These are phyloP conservation scores for Papilio polytes DNA, from an alignment of 1,140 invertebrate genomes.

Conservation along the genomic window DNA sequence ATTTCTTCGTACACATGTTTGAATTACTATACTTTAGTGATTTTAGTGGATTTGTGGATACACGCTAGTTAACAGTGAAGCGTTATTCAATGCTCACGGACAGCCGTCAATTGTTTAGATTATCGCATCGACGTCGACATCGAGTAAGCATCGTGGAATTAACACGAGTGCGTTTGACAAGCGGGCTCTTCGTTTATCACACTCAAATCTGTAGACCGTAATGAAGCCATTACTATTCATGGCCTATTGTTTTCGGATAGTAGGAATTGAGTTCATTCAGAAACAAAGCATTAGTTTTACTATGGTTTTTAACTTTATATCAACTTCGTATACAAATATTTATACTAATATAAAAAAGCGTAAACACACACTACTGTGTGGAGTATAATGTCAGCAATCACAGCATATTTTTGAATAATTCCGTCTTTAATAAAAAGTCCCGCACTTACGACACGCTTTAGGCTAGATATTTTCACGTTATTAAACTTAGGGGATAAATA, in stretches of 20 bases:
- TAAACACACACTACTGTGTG: too few species aligned
- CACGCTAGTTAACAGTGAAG: background rate
- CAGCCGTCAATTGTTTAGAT: conserved; percentile 55
- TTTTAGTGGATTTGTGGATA: background rate
- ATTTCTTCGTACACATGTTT: background rate
- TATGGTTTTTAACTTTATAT: background rate
- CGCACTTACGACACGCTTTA: too few species aligned
- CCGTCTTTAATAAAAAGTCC: too few species aligned
- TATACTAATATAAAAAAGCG: too few species aligned
- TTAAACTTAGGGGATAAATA: too few species aligned
- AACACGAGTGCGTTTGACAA: conserved; percentile 50
- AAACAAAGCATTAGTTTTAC: background rate
- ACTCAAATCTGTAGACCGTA: background rate
- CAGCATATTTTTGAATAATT: too few species aligned
- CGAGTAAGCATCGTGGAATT: conserved; percentile 52
- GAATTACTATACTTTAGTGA: background rate
- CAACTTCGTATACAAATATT: too few species aligned
- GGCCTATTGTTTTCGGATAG: background rate
- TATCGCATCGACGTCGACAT: conserved; percentile 49
- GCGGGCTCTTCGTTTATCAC: conserved; percentile 33
- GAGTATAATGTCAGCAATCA: too few species aligned
- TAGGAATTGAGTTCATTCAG: background rate
- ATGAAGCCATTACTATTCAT: conserved; percentile 8
- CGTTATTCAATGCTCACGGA: background rate
- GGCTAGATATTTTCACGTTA: too few species aligned